Percentiles rank a stretch among this genome's conserved stretches.
These are phyloP conservation scores for Fregata magnificens DNA, from an alignment of 2,113 vertebrate genomes.

Conservation along the genomic window DNA sequence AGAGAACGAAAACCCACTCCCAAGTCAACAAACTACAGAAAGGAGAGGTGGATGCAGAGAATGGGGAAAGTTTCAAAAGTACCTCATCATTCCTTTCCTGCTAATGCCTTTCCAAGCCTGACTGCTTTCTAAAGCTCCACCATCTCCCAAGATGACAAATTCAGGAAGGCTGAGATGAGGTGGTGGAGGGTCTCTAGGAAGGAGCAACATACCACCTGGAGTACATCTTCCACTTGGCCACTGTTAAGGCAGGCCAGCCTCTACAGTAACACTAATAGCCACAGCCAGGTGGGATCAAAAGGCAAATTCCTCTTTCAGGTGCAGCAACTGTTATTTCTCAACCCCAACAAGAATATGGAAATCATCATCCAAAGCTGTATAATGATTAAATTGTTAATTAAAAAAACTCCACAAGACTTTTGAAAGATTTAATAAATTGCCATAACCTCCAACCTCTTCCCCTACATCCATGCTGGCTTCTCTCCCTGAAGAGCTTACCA, in stretches of 20 bases:
- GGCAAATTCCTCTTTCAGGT: not conserved
- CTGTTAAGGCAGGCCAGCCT: not conserved
- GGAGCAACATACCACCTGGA: not conserved
- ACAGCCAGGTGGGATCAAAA: not conserved
- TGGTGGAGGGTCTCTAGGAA: not conserved
- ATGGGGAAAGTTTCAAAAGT: not conserved
- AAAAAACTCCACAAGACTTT: not conserved
- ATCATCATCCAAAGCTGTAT: not conserved
- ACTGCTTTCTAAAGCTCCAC: not conserved
- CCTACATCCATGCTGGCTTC: not conserved
- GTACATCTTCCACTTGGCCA: not conserved
- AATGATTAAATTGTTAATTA: not conserved
- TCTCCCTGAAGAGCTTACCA: not conserved
- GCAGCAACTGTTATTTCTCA: not conserved
- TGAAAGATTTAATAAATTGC: not conserved
- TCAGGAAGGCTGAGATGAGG: not conserved
- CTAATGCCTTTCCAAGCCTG: not conserved
- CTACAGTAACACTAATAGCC: not conserved
- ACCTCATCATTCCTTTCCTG: not conserved
- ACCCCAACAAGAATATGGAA: not conserved
- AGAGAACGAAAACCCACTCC: not conserved
- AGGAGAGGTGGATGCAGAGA: not conserved
- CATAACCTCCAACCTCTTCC: not conserved
- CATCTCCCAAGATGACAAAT: not conserved
- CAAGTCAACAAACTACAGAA: not conserved